Conservation (phyloP, 2,113 vertebrate genomes). For the Leptosomus discolor region DNA sequence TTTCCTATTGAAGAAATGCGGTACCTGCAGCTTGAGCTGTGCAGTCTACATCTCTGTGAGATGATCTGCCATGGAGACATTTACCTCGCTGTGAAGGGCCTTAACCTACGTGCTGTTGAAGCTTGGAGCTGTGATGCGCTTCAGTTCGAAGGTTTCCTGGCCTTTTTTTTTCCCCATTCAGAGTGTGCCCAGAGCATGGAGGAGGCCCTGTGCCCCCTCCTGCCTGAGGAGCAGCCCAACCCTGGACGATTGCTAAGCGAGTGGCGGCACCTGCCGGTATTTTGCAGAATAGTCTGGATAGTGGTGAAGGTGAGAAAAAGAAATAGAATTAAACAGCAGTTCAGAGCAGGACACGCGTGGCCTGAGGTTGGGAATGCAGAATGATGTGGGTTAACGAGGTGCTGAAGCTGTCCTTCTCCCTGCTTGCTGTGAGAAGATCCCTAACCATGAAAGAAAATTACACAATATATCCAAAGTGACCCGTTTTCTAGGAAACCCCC, state of each 20-base stretch:
- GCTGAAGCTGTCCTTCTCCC: neutral
- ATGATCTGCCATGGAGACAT: neutral
- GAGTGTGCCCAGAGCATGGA: neutral
- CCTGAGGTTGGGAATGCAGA: neutral
- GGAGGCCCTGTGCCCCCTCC: neutral
- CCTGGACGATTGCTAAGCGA: neutral
- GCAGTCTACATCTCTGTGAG: neutral
- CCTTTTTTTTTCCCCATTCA: too few species aligned
- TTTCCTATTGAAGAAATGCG: neutral
- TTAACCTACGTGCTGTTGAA: neutral
- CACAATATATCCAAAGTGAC: neutral
- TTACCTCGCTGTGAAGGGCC: neutral
- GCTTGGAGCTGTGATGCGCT: neutral
- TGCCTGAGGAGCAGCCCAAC: neutral
- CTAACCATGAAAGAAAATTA: neutral
- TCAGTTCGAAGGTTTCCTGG: neutral
- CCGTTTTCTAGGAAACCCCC: neutral
- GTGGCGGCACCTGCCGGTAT: constrained; percentile 43
- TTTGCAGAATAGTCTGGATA: neutral
- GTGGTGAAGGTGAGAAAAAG: neutral
- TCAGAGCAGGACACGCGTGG: neutral
- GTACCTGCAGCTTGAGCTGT: neutral
- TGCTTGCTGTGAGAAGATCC: neutral
- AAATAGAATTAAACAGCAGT: fast-evolving
- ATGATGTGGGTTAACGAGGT: neutral